These are phyloP conservation scores for Poecilia latipinna DNA, from an alignment of 2,113 vertebrate species.

Conservation along the genomic window DNA sequence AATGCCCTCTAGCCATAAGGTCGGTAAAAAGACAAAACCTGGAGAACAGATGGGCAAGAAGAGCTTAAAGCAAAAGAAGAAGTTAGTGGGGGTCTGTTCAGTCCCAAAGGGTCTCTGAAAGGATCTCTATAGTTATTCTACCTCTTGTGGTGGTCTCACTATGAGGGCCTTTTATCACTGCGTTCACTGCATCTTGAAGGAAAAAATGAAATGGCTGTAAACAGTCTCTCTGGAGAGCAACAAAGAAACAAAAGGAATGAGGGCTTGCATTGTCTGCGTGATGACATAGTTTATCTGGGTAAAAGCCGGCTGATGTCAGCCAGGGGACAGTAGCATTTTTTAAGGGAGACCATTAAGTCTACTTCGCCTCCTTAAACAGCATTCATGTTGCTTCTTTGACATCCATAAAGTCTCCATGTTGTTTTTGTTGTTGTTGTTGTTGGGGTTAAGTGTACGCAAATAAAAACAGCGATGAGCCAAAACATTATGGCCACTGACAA, in stretches of 20 bases:
- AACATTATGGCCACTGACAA: neutral
- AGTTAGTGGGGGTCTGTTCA: constrained; percentile 57
- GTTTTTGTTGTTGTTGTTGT: neutral
- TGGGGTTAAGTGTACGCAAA: neutral
- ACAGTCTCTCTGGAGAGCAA: constrained; percentile 52
- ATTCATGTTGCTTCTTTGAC: neutral
- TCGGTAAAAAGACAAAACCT: constrained; percentile 48
- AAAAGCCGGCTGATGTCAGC: constrained; percentile 35
- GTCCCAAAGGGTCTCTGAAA: constrained; percentile 53
- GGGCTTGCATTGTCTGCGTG: constrained; percentile 38
- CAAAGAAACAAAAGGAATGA: constrained; percentile 47
- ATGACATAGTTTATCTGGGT: constrained; percentile 51
- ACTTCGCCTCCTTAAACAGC: neutral
- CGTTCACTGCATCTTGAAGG: constrained; percentile 63
- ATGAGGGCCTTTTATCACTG: constrained; percentile 58
- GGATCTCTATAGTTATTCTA: constrained; percentile 59
- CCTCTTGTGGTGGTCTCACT: constrained; percentile 69
- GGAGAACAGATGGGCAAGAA: constrained; percentile 75
- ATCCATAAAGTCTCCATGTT: neutral
- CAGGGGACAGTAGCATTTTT: constrained; percentile 4
- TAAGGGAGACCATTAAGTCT: neutral
- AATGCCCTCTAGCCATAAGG: constrained; percentile 61
- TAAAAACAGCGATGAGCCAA: neutral
- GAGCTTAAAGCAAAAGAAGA: constrained; percentile 65
- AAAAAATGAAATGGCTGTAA: constrained; percentile 66